Conservation (phyloP, 37 sponge, comb jelly and placozoan species). For the Crambe crambe region DNA sequence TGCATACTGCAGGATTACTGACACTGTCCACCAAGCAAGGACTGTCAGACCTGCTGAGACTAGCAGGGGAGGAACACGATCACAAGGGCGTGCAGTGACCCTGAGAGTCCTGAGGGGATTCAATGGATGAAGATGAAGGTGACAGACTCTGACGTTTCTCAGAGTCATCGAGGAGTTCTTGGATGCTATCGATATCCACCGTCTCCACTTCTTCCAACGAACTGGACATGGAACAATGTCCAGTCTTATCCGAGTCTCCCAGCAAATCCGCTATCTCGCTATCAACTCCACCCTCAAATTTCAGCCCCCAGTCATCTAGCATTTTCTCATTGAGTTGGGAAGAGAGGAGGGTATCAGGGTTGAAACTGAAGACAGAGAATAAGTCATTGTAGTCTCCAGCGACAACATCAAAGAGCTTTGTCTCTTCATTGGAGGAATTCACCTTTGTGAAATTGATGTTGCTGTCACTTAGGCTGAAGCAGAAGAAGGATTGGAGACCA, state of each 20-base stretch:
- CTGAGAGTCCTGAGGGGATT: background rate
- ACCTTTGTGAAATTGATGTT: background rate
- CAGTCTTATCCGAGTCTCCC: background rate
- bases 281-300: background rate
- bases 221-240: background rate
- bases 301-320: conserved; percentile 6
- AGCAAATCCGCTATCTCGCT: background rate
- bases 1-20: background rate
- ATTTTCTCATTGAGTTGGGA: background rate
- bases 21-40: background rate
- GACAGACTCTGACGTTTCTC: background rate
- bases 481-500: no score
- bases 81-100: background rate
- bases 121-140: background rate
- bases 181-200: conserved; percentile 24
- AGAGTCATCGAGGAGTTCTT: conserved; percentile 5
- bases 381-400: no score
- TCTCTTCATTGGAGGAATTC: background rate
- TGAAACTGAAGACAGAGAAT: no score
- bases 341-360: no score
- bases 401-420: no score
- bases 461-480: conserved; percentile 5
- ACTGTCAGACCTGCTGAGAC: background rate
- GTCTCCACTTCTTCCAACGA: background rate
- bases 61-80: background rate